Base-by-base conservation (phyloP, 2,113 vertebrate species). In the Ophiodon elongatus region DNA sequence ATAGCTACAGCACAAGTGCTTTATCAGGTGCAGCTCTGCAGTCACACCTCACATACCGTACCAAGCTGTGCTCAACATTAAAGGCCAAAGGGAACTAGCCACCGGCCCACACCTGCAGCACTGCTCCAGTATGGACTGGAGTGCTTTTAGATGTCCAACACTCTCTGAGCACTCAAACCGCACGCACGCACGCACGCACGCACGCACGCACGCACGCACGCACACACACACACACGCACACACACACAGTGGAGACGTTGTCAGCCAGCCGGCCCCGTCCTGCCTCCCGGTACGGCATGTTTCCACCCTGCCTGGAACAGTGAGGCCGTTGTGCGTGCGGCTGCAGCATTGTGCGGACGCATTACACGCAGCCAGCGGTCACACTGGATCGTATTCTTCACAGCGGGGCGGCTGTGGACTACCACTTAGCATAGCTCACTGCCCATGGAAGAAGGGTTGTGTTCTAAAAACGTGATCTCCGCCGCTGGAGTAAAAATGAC, bases 221-320 rank as follows among this genome's bases (percentile, higher is more conserved):
- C 86, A 92, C 74, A 82, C 82, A 75, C 83, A 94, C 87, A 90
- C 66, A 64, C 39, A 68, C 39, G 21, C 70, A 62, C 74, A 35
- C 74, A 82, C 82, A 75, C 83, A 94, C 87, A 92, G 85, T 90
- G 85, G 67, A 59, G 76, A 91, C 91, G 87, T 86, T 93, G 91
- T 92, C 41, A 75, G 86, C 45, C 73, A 4, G 71, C 67, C 90
- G 85, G 87, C 89, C 83, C 82, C 47, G 86, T 59, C 62, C 57
- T 66, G 82, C 77, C 85, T 84, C 85, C 83, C 63, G 9, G 86
- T 84, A 84, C 78, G 45, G 77, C 79, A 54, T 89, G 87, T 93
- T 94, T 93, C 90, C 92, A 91, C 70, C 70, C 79, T 23, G 83
- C 41, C 57, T n/a, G 59, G 80, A 91, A 93, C 93, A 93, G 85